Percentiles rank a stretch among this genome's conserved stretches.
These are phyloP conservation scores for Phymatocera aterrima DNA, from an alignment of 2,888 invertebrate genomes.

Conservation along the genomic window DNA sequence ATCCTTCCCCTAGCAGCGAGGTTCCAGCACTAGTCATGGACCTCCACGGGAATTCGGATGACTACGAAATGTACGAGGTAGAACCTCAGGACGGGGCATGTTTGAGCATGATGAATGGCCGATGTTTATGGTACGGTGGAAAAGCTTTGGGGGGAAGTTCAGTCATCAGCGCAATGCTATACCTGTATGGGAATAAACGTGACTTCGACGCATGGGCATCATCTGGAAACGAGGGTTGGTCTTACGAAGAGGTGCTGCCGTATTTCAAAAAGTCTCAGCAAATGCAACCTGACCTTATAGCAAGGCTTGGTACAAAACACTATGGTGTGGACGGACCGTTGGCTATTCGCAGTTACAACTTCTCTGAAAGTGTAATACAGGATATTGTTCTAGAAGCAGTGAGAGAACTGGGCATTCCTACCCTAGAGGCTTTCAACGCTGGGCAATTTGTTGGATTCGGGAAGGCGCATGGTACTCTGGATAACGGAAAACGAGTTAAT, in stretches of 20 bases:
- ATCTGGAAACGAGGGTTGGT: conserved; percentile 81
- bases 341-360: conserved; percentile 72
- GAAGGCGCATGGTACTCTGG: conserved; percentile 74
- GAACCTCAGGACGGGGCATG: conserved; percentile 74
- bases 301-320: conserved; percentile 66
- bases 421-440: conserved; percentile 71
- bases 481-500: conserved; percentile 72
- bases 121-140: conserved; percentile 78
- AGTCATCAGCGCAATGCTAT: conserved; percentile 81
- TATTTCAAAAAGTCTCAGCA: conserved; percentile 74
- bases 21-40: conserved; percentile 71
- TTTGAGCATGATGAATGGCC: conserved; percentile 64
- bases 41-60: conserved; percentile 68
- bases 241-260: conserved; percentile 74
- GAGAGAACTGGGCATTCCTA: conserved; percentile 74
- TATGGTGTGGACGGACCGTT: conserved; percentile 75
- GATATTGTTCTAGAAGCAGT: conserved; percentile 74
- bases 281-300: conserved; percentile 60
- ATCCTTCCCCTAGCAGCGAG: conserved; percentile 74
- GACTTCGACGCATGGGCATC: conserved; percentile 82
- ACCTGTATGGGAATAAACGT: conserved; percentile 79
- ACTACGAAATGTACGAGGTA: conserved; percentile 75
- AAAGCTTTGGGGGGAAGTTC: conserved; percentile 83
- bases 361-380: conserved; percentile 66
- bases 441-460: conserved; percentile 76